Base-by-base conservation (phyloP, 1,140 invertebrate species). In the Neotoxoptera formosana region DNA sequence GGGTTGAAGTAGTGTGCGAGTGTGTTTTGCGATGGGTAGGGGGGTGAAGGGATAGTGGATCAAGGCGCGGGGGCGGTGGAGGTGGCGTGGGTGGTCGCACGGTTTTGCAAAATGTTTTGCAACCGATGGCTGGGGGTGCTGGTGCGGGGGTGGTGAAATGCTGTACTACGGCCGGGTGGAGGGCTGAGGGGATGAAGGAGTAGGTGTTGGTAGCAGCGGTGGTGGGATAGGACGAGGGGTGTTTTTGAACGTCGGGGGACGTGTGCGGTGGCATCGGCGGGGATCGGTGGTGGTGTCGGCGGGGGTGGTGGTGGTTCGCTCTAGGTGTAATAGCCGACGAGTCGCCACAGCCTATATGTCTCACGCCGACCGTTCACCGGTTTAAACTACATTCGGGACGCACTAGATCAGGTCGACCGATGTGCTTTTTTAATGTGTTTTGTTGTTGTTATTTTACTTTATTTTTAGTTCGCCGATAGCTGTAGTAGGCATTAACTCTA, bases 61-160 rank as follows among this genome's bases (percentile, higher is more conserved):
- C 34, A 2, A 0, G 30, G 21, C 34, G 34, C 1, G 60, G 34
- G 51, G 91, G 11, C 4, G 23, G 60, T 36, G 67, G 48, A 14
- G 91, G 91, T 93, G 91, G 91, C 81, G 91, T 92, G 91, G 91
- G 91, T 92, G 91, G 91, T 81, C 60, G 91, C 67, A 92, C 67
- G 81, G 48, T 93, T 93, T 93, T 93, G 91, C 91, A 93, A 93
- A 93, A 93, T 93, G 91, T 93, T 93, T 93, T 93, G 91, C 91
- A 93, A 93, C 91, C 76, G 30, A 51, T 0, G 47, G 76, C 4
- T 34, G 76, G 76, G 47, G 47, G 91, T 23, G 76, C 36, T 11
- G 76, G 48, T n/a, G 81, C 17, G 91, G 48, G 81, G 48, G 51
- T 56, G 91, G 76, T 36, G 76, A 84, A 84, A 83, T 56, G 91